Conservation (phyloP, 2,888 invertebrate species). For the Eumerus sabulonum region DNA sequence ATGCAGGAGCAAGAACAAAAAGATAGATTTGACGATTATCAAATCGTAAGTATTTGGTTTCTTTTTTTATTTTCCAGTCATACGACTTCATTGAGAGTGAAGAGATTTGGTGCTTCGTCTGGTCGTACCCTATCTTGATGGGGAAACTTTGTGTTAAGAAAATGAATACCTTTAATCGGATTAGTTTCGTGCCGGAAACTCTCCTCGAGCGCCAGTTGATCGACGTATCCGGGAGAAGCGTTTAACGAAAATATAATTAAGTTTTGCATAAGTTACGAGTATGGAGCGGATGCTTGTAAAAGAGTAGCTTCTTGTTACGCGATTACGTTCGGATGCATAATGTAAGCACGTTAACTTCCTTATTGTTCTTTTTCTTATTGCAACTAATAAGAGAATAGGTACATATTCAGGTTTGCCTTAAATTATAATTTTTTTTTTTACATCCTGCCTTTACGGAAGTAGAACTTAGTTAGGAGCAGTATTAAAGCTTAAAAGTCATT, state of each 20-base stretch:
- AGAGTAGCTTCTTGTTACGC: too few species aligned
- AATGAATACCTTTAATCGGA: constrained; percentile 64
- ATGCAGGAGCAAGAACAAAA: constrained; percentile 6
- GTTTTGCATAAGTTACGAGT: constrained; percentile 58
- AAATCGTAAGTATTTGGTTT: constrained; percentile 25
- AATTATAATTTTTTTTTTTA: too few species aligned
- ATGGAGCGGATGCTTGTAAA: too few species aligned
- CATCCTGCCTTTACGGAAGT: too few species aligned
- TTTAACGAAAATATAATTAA: constrained; percentile 55
- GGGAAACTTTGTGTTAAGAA: constrained; percentile 54
- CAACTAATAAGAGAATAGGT: too few species aligned
- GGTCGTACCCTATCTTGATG: constrained; percentile 51
- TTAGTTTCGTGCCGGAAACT: constrained; percentile 50
- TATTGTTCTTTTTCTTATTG: too few species aligned
- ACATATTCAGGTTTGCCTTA: too few species aligned
- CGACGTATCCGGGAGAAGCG: constrained; percentile 21
- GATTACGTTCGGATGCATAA: too few species aligned
- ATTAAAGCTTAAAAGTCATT: too few species aligned
- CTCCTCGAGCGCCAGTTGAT: constrained; percentile 16
- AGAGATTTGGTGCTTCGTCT: constrained; percentile 35
- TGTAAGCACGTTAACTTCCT: too few species aligned
- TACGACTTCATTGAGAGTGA: constrained; percentile 24
- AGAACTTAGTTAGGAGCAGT: too few species aligned
- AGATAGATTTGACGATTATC: constrained; percentile 27
- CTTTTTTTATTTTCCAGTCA: background rate